These are phyloP conservation scores for Dasyprocta punctata DNA, from an alignment of 2,113 vertebrate species.

Conservation along the genomic window DNA sequence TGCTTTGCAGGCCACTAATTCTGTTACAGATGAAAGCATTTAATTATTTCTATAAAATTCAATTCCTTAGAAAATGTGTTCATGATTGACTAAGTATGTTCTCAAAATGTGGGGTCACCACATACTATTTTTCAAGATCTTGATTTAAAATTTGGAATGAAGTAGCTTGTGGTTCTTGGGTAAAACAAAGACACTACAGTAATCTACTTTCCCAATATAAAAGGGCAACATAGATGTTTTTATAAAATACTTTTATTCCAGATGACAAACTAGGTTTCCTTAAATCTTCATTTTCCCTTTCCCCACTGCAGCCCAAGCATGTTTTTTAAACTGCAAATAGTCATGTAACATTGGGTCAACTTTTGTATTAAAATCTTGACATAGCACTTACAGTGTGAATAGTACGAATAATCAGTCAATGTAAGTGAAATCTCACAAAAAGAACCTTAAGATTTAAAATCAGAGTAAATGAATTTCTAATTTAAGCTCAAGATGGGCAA, in stretches of 20 bases:
- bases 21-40: slow-evolving; percentile 69
- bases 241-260: slow-evolving; percentile 51
- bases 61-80: slow-evolving; percentile 69
- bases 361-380: slow-evolving; percentile 41
- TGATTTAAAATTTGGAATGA: slow-evolving; percentile 69
- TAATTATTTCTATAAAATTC: slow-evolving; percentile 67
- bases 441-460: slow-evolving; percentile 4
- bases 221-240: not conserved
- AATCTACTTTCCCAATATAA: slow-evolving; percentile 23
- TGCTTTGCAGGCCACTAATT: slow-evolving; percentile 58
- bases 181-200: slow-evolving; percentile 46
- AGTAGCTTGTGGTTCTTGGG: slow-evolving; percentile 57
- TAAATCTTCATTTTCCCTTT: slow-evolving; percentile 15
- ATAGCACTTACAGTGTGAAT: not conserved
- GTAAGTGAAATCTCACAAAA: not conserved
- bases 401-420: not conserved
- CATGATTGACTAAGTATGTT: slow-evolving; percentile 38
- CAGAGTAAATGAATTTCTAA: not conserved
- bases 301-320: slow-evolving; percentile 8
- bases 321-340: not conserved
- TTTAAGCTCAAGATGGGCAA: not conserved
- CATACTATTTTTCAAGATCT: slow-evolving; percentile 56
- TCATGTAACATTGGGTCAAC: not conserved
- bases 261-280: slow-evolving; percentile 34
- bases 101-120: slow-evolving; percentile 53